Evolutionary conservation across 2,113 vertebrate genomes (phyloP), one percentile per base, ranked within the genome.

Genomic region (Progne subis): DNA sequence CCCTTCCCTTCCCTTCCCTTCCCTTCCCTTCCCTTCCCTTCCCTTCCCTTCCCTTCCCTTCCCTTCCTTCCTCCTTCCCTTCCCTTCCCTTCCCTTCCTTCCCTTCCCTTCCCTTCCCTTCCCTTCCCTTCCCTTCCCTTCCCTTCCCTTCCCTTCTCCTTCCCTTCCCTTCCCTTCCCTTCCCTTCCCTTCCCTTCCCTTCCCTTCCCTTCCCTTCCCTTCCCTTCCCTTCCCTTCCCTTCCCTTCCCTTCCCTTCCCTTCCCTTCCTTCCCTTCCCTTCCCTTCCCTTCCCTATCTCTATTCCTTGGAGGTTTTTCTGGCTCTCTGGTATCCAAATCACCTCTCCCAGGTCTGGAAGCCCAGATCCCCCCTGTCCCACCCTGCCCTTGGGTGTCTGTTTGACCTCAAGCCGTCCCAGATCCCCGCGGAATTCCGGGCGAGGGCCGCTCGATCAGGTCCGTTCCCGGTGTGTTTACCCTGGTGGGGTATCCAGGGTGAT

Each of bases 391-490:
- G 32, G 47, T 5, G 5, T 19, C 2, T 6, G 34, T 49, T 64
- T 32, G 28, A 12, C 31, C 85, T 49, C 14, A 9, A 9, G 43
- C 37, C 59, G 12, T 5, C n/a, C 0, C 10, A 9, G 32, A 4
- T 59, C 14, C 50, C 46, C 31, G 1, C 17, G 0, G 19, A 34
- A 18, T 46, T 8, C 47, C 17, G 2, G 9, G 19, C 41, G 2
- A 4, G 47, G 6, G 43, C 67, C 5, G 41, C 69, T 76, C 3
- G 2, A 17, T 31, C 70, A 1, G 56, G 12, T n/a, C 78, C 6
- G 4, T 39, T 29, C 17, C 8, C 19, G 2, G 44, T 2, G 4
- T 50, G 77, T 89, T 91, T 82, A 29, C 37, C 64, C 55, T 75
- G 86, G 6, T 21, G 90, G 81, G 46, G 82, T 50, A 9, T 29